Evolutionary conservation across 1,140 invertebrate species (phyloP).

Genomic region (Cydia amplana): DNA sequence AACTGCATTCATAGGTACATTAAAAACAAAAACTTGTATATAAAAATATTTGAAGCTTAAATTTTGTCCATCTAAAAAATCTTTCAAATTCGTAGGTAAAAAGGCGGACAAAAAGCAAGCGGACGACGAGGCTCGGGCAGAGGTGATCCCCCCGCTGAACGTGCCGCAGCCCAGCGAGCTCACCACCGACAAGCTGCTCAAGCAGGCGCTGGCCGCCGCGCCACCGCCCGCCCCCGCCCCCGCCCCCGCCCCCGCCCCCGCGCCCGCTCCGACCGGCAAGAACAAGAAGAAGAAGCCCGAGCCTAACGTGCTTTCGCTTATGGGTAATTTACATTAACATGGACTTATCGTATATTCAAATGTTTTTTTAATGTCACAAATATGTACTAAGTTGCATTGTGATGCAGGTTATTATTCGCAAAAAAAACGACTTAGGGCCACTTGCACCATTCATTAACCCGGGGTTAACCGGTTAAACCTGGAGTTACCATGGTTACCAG

Average conservation of each 20-base stretch:
- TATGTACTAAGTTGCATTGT: no score
- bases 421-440: no score
- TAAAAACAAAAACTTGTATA: no score
- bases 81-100: slow-evolving; percentile 45
- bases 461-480: no score
- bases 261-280: slow-evolving; percentile 62
- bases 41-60: neutral
- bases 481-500: no score
- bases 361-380: no score
- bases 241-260: slow-evolving; percentile 39
- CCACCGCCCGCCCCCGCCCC: slow-evolving; percentile 35
- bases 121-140: slow-evolving; percentile 50
- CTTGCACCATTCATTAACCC: no score
- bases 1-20: no score
- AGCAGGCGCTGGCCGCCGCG: slow-evolving; percentile 55
- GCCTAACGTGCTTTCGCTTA: slow-evolving; percentile 73
- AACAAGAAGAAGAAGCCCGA: slow-evolving; percentile 77
- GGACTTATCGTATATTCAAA: no score
- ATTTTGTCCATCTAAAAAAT: neutral
- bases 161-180: slow-evolving; percentile 71
- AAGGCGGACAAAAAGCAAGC: slow-evolving; percentile 58
- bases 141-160: slow-evolving; percentile 65
- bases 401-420: no score
- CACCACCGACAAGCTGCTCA: slow-evolving; percentile 74
- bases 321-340: slow-evolving; percentile 45